Evolutionary conservation across 1,140 invertebrate species (phyloP).

Genomic region (Lepidotrigona ventralis): DNA sequence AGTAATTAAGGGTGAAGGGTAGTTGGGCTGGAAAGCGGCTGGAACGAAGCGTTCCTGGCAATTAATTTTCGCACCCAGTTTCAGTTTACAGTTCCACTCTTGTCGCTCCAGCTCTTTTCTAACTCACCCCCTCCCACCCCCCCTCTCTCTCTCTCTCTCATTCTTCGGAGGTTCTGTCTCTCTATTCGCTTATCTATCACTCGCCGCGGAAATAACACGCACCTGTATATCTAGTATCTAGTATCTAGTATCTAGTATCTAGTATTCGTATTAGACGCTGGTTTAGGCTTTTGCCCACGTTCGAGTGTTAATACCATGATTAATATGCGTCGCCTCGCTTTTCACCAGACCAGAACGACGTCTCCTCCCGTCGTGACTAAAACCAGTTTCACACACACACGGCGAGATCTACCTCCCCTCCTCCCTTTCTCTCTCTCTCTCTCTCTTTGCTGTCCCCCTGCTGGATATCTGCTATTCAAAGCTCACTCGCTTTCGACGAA

Average conservation of each 20-base stretch:
- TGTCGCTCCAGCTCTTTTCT: neutral
- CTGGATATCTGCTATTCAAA: constrained; percentile 1
- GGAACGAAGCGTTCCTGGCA: constrained; percentile 41
- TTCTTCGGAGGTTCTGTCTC: neutral
- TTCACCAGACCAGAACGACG: constrained; percentile 17
- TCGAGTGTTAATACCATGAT: constrained; percentile 57
- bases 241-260: too few relatives aligned
- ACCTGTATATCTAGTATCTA: neutral
- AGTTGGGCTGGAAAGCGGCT: constrained; percentile 23
- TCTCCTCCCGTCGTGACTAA: neutral
- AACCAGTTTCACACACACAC: neutral
- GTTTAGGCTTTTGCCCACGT: constrained; percentile 36
- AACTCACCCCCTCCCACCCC: too few relatives aligned
- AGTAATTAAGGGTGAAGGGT: constrained; percentile 47
- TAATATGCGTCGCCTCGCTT: constrained; percentile 58
- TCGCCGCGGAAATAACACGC: constrained; percentile 10
- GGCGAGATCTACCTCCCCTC: neutral
- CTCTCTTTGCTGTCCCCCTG: too few relatives aligned
- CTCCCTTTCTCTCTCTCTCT: too few relatives aligned
- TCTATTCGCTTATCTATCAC: neutral
- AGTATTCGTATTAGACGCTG: neutral
- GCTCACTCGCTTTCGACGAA: constrained; percentile 43
- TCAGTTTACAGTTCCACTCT: constrained; percentile 34
- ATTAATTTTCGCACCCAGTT: constrained; percentile 49
- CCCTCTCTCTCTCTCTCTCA: neutral